Conservation (phyloP, 2,888 invertebrate species). For the Stenotaenia linearis region DNA sequence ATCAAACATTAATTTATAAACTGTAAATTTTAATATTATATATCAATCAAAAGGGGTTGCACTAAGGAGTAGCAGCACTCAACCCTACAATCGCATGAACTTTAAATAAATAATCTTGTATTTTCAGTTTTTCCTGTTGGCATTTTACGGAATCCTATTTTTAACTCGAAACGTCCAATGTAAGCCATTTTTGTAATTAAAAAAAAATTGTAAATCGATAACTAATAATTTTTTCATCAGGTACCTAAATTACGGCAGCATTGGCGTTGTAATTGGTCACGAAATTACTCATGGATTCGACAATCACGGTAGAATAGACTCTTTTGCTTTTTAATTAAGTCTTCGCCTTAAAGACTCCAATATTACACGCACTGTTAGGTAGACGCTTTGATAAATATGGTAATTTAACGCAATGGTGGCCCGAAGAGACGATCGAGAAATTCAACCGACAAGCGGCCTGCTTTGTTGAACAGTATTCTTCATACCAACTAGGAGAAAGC, state of each 20-base stretch:
- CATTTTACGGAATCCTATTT: slow-evolving; percentile 46
- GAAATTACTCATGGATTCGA: slow-evolving; percentile 46
- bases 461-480: slow-evolving; percentile 44
- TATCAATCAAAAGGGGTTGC: slow-evolving; percentile 4
- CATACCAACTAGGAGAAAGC: slow-evolving; percentile 42
- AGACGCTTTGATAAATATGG: slow-evolving; percentile 45
- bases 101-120: no score
- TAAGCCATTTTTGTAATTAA: slow-evolving; percentile 35
- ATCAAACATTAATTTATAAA: neutral
- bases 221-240: slow-evolving; percentile 36
- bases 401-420: slow-evolving; percentile 45
- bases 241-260: slow-evolving; percentile 45
- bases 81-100: neutral
- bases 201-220: neutral
- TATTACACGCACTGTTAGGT: slow-evolving; percentile 38
- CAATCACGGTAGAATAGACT: slow-evolving; percentile 41
- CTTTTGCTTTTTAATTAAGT: neutral
- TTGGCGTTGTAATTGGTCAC: slow-evolving; percentile 46
- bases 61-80: neutral
- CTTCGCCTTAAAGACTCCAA: neutral
- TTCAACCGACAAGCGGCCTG: slow-evolving; percentile 44
- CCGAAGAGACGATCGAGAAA: slow-evolving; percentile 42
- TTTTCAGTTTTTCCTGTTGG: slow-evolving; percentile 47
- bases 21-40: neutral
- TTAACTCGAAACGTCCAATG: slow-evolving; percentile 45